phyloP scores from a whole-genome alignment of 2,797 vertebrate species.

The Esox lucius region DNA sequence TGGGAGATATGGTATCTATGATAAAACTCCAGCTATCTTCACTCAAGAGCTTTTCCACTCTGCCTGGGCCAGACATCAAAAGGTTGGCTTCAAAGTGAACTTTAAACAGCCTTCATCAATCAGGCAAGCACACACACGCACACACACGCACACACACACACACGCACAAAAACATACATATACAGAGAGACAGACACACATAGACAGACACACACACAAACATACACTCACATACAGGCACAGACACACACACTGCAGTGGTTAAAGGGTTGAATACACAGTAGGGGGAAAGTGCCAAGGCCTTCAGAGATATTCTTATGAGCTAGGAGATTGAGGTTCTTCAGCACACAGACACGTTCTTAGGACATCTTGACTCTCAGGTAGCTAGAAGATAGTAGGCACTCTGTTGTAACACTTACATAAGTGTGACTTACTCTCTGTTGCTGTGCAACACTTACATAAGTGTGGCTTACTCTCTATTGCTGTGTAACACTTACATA shows the following conservation, averaged over 20 bases:
- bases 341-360: neutral
- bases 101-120: slow-evolving; percentile 39
- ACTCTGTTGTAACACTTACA: neutral
- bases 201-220: neutral
- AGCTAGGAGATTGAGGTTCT: neutral
- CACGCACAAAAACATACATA: neutral
- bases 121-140: neutral
- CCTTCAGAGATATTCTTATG: slow-evolving; percentile 10
- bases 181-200: neutral
- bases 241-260: neutral
- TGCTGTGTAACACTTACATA: too few species aligned
- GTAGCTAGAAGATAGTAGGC: neutral
- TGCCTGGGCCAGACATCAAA: slow-evolving; percentile 39
- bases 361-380: neutral
- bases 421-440: neutral
- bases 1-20: slow-evolving; percentile 24
- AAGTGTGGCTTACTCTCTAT: neutral
- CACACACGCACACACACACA: slow-evolving; percentile 6
- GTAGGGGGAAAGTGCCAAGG: slow-evolving; percentile 5
- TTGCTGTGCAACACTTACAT: too few species aligned
- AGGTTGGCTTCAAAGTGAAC: slow-evolving; percentile 49
- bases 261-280: neutral
- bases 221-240: neutral
- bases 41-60: slow-evolving; percentile 21
- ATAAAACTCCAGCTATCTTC: slow-evolving; percentile 21